Conservation (phyloP, 2,888 invertebrate genomes). For the Sepioteuthis lessoniana region DNA sequence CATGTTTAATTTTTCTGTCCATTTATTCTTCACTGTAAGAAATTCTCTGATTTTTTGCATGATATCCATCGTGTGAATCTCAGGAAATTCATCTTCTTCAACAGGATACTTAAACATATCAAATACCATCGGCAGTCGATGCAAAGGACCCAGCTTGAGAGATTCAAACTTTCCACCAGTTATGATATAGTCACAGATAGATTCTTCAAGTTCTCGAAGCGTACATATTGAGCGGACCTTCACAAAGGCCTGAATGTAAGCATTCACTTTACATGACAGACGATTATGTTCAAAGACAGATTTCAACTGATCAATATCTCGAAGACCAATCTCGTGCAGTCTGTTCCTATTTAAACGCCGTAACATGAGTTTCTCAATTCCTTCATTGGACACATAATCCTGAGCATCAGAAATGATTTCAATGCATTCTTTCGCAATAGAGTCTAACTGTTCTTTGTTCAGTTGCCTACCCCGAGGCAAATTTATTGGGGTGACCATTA, state of each 20-base stretch:
- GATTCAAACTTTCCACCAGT: conserved; percentile 61
- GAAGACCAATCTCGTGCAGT: conserved; percentile 52
- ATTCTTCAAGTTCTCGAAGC: conserved; percentile 65
- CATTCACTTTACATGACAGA: conserved; percentile 62
- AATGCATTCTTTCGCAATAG: conserved; percentile 68
- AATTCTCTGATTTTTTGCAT: conserved; percentile 59
- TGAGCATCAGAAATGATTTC: conserved; percentile 67
- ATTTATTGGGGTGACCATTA: neutral
- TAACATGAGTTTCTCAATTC: conserved; percentile 65
- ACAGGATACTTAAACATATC: conserved; percentile 69
- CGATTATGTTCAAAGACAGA: conserved; percentile 66
- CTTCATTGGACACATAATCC: conserved; percentile 65
- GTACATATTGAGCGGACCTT: conserved; percentile 67
- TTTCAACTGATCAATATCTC: conserved; percentile 57
- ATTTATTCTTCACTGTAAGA: conserved; percentile 64
- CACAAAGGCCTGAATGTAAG: conserved; percentile 70
- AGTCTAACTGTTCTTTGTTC: conserved; percentile 60
- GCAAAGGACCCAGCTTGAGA: conserved; percentile 70
- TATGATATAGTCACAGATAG: conserved; percentile 62
- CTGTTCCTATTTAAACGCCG: conserved; percentile 56
- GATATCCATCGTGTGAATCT: conserved; percentile 69
- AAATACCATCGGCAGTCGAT: conserved; percentile 67
- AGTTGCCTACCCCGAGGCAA: conserved; percentile 37
- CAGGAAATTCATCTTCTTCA: conserved; percentile 64
- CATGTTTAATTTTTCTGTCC: conserved; percentile 63